phyloP scores from a whole-genome alignment of 2,888 invertebrate genomes.

The Pristionchus maxplancki region DNA sequence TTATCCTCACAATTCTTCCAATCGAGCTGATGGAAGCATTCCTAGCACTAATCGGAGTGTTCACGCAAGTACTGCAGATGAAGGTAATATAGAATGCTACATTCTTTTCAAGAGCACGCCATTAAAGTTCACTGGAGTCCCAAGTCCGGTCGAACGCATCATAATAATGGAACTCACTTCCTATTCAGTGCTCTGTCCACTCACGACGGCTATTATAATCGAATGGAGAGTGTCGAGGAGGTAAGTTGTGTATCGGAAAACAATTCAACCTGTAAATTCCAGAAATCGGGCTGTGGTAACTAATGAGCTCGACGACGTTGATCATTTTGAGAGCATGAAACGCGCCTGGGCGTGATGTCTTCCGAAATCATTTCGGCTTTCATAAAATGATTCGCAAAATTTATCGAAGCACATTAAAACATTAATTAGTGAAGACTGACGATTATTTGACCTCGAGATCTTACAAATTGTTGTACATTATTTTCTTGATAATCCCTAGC shows the following conservation, averaged over 20 bases:
- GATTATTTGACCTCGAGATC: too few relatives aligned
- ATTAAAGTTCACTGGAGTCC: background rate
- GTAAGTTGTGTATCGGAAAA: background rate
- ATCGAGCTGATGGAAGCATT: background rate
- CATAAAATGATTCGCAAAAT: too few relatives aligned
- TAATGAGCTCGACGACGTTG: background rate
- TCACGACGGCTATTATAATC: background rate
- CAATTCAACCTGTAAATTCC: background rate
- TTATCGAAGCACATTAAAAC: too few relatives aligned
- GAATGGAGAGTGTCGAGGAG: background rate
- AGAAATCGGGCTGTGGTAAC: background rate
- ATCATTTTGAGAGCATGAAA: background rate
- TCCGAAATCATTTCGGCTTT: too few relatives aligned
- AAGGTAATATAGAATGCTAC: background rate
- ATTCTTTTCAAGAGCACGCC: background rate
- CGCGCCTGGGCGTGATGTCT: background rate
- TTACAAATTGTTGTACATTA: too few relatives aligned
- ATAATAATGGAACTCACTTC: background rate
- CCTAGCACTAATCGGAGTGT: background rate
- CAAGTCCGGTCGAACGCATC: background rate
- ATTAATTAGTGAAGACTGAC: too few relatives aligned
- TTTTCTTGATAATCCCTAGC: too few relatives aligned
- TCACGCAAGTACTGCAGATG: background rate
- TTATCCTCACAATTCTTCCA: background rate
- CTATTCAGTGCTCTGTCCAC: background rate